Conservation (phyloP, 2,113 vertebrate genomes). For the Reinhardtius hippoglossoides region DNA sequence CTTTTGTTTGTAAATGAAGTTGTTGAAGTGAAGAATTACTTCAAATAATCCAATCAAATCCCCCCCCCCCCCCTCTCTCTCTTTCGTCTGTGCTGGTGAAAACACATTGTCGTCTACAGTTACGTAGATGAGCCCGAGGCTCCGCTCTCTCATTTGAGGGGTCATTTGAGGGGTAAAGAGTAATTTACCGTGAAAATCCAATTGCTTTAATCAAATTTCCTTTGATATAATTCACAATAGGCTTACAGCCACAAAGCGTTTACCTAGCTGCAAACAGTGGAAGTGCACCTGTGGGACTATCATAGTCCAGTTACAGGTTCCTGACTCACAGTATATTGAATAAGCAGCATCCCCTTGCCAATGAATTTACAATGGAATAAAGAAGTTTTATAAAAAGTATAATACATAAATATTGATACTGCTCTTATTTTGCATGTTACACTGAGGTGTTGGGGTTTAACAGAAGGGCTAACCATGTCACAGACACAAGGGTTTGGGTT, state of each 20-base stretch:
- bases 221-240: conserved; percentile 74
- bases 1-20: conserved; percentile 37
- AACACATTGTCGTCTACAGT: conserved; percentile 56
- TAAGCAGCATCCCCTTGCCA: conserved; percentile 40
- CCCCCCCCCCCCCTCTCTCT: not conserved
- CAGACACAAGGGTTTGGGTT: too few species aligned
- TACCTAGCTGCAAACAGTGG: conserved; percentile 64
- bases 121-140: conserved; percentile 58
- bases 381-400: conserved; percentile 4
- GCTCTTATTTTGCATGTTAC: not conserved
- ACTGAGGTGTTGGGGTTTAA: not conserved
- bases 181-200: conserved; percentile 80
- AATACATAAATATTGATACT: not conserved
- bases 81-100: conserved; percentile 29
- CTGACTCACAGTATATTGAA: conserved; percentile 55
- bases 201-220: conserved; percentile 75
- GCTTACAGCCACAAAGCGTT: conserved; percentile 66
- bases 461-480: not conserved
- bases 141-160: conserved; percentile 59
- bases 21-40: conserved; percentile 16
- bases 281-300: conserved; percentile 65
- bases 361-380: conserved; percentile 18
- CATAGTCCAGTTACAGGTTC: conserved; percentile 69
- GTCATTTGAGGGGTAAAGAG: conserved; percentile 77
- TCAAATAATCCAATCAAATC: conserved; percentile 24